Evolutionary conservation across 2,888 invertebrate species (phyloP).

Genomic region (Lacanobia oleracea): DNA sequence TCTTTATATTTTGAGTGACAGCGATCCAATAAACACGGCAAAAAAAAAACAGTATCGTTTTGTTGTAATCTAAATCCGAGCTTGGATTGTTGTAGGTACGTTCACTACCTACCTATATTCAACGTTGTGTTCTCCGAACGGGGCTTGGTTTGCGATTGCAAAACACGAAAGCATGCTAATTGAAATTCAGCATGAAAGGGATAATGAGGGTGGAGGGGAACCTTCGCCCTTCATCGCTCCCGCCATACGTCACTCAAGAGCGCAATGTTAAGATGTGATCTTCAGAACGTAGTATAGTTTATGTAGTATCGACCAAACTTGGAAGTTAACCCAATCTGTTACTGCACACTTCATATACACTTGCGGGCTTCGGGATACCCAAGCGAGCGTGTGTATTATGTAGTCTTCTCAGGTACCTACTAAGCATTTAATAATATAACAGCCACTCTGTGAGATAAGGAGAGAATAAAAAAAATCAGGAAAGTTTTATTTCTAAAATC

Average conservation of each 20-base stretch:
- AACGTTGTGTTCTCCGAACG: constrained; percentile 75
- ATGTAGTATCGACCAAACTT: constrained; percentile 60
- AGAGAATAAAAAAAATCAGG: background rate
- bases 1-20: background rate
- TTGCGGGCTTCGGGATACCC: background rate
- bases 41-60: background rate
- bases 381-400: background rate
- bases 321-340: constrained; percentile 28
- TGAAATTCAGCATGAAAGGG: constrained; percentile 90
- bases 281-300: constrained; percentile 19
- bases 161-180: constrained; percentile 88
- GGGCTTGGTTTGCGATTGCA: constrained; percentile 84
- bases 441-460: too few relatives aligned
- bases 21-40: background rate
- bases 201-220: constrained; percentile 84
- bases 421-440: background rate
- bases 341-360: constrained; percentile 9
- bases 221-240: constrained; percentile 67
- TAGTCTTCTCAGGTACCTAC: background rate
- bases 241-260: constrained; percentile 78
- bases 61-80: constrained; percentile 16
- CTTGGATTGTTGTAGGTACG: constrained; percentile 29
- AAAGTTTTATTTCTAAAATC: too few relatives aligned
- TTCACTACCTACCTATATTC: constrained; percentile 29
- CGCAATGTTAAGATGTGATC: constrained; percentile 72